phyloP scores from a whole-genome alignment of 2,113 vertebrate species.

The Ictalurus punctatus region DNA sequence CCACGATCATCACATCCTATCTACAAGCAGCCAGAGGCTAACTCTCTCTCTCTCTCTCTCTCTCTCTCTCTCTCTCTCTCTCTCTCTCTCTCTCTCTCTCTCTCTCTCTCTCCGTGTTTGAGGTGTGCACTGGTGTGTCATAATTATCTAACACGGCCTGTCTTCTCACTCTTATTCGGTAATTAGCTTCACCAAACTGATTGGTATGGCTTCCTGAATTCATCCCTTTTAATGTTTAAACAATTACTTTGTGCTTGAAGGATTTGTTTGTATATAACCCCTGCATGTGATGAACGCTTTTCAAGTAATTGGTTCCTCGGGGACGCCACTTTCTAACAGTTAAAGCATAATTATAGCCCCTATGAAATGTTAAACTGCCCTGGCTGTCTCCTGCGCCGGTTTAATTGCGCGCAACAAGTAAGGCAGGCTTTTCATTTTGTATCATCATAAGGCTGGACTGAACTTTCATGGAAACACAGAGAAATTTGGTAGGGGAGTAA shows the following conservation, averaged over 20 bases:
- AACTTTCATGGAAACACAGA: constrained; percentile 84
- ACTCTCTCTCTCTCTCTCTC: constrained; percentile 50
- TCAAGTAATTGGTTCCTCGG: constrained; percentile 98
- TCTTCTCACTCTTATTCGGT: constrained; percentile 89
- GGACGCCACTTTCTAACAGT: constrained; percentile 94
- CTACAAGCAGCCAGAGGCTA: constrained; percentile 76
- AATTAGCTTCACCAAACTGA: constrained; percentile 93
- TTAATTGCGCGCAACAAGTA: constrained; percentile 99
- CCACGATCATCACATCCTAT: constrained; percentile 74
- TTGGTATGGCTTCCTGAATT: constrained; percentile 88
- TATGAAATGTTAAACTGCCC: constrained; percentile 96
- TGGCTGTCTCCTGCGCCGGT: constrained; percentile 84
- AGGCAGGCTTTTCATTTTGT: constrained; percentile 85
- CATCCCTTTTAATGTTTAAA: constrained; percentile 95
- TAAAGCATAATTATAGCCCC: constrained; percentile 95
- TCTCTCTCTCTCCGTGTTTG: constrained; percentile 67
- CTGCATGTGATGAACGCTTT: constrained; percentile 93
- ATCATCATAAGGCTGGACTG: constrained; percentile 84
- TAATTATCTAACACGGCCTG: constrained; percentile 88
- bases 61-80: constrained; percentile 41
- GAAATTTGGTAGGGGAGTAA: constrained; percentile 86
- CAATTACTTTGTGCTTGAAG: constrained; percentile 99
- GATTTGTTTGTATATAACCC: constrained; percentile 98
- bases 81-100: constrained; percentile 8
- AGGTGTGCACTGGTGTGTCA: constrained; percentile 84